Evolutionary conservation across 1,140 invertebrate genomes (phyloP).

Genomic region (Hyles euphorbiae): DNA sequence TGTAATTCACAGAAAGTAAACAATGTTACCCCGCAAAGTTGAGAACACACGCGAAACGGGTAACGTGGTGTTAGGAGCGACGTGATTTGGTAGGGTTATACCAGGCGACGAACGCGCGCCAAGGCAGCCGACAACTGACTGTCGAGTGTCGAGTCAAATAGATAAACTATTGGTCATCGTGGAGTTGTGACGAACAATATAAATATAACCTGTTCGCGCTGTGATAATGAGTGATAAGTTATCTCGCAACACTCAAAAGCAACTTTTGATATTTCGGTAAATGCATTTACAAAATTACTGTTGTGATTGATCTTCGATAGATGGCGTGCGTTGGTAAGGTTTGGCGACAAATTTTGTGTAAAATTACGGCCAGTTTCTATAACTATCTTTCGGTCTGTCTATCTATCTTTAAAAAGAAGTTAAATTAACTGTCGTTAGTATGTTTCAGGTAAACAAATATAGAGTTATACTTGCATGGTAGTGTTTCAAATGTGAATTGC

Average conservation of each 20-base stretch:
- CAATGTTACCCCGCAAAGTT: constrained; percentile 1
- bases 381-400: no score
- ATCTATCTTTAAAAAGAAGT: no score
- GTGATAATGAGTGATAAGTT: constrained; percentile 6
- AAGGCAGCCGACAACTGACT: constrained; percentile 5
- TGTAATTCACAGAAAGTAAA: constrained; percentile 2
- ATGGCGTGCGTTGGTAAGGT: not conserved
- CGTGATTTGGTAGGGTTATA: constrained; percentile 8
- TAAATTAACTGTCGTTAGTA: no score
- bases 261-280: not conserved
- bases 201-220: constrained; percentile 5
- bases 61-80: not conserved
- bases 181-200: not conserved
- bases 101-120: constrained; percentile 1
- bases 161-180: constrained; percentile 3
- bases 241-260: not conserved
- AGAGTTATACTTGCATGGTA: no score
- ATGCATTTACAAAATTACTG: no score
- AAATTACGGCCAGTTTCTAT: no score
- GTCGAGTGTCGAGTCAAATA: not conserved
- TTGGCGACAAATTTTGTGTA: constrained; percentile 1
- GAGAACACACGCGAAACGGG: not conserved
- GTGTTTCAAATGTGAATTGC: no score
- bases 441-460: no score
- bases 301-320: not conserved